phyloP scores from a whole-genome alignment of 2,888 invertebrate species.

The Anodontia alba region DNA sequence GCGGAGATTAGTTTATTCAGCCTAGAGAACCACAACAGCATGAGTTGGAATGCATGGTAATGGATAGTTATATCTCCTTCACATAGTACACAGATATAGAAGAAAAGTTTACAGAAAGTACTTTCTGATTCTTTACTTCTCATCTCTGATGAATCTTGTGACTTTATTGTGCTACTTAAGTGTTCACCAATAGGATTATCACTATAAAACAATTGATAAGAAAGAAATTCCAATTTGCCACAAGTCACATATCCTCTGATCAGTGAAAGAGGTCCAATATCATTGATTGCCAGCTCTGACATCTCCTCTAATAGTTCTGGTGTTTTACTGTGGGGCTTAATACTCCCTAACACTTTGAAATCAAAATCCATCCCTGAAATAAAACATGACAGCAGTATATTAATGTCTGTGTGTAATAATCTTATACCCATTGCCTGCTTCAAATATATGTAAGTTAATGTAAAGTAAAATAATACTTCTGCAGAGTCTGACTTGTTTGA shows the following conservation, averaged over 20 bases:
- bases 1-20: slow-evolving; percentile 40
- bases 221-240: slow-evolving; percentile 46
- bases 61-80: slow-evolving; percentile 61
- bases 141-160: not conserved
- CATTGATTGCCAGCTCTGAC: slow-evolving; percentile 1
- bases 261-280: slow-evolving; percentile 46
- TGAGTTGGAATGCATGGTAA: slow-evolving; percentile 65
- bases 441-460: no score
- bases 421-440: no score
- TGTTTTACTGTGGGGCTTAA: not conserved
- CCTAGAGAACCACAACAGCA: slow-evolving; percentile 62
- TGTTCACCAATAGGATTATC: not conserved
- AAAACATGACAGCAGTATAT: not conserved
- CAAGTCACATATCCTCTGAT: slow-evolving; percentile 62
- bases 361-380: not conserved
- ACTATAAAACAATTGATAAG: not conserved
- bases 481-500: no score
- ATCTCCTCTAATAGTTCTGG: not conserved
- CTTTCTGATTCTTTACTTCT: not conserved
- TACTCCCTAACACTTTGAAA: not conserved
- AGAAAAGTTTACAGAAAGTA: slow-evolving; percentile 38
- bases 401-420: no score
- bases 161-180: no score
- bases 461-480: no score
- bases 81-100: slow-evolving; percentile 56